Conservation (phyloP, 2,888 invertebrate species). For the Creontiades dilutus region DNA sequence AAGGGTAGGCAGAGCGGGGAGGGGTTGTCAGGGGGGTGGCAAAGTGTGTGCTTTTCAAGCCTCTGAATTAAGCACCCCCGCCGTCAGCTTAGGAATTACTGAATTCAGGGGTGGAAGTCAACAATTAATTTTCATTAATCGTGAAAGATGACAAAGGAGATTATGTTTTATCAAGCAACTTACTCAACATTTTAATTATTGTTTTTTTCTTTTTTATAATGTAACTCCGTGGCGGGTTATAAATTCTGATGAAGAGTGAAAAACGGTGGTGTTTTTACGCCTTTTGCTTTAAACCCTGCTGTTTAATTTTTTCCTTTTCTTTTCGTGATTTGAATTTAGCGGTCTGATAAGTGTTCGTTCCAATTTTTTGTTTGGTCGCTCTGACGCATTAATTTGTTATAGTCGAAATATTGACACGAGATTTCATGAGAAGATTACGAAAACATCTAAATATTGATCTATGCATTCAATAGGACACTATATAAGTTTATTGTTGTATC, state of each 20-base stretch:
- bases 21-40: neutral
- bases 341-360: neutral
- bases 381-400: too few species aligned
- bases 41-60: constrained; percentile 36
- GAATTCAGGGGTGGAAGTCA: constrained; percentile 39
- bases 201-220: neutral
- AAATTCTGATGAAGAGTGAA: constrained; percentile 13
- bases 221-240: constrained; percentile 11
- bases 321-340: neutral
- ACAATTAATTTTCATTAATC: constrained; percentile 42
- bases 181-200: constrained; percentile 36
- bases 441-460: too few species aligned
- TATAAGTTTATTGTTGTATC: too few species aligned
- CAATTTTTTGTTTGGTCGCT: too few species aligned
- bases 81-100: constrained; percentile 31
- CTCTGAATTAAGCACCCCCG: constrained; percentile 23
- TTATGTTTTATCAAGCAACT: constrained; percentile 36
- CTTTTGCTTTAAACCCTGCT: neutral
- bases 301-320: neutral
- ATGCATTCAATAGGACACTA: too few species aligned
- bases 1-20: neutral
- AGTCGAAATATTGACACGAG: too few species aligned
- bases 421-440: too few species aligned
- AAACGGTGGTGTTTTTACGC: neutral
- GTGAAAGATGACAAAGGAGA: constrained; percentile 33